phyloP scores from a whole-genome alignment of 2,888 invertebrate genomes.

The Odontocerum albicorne region DNA sequence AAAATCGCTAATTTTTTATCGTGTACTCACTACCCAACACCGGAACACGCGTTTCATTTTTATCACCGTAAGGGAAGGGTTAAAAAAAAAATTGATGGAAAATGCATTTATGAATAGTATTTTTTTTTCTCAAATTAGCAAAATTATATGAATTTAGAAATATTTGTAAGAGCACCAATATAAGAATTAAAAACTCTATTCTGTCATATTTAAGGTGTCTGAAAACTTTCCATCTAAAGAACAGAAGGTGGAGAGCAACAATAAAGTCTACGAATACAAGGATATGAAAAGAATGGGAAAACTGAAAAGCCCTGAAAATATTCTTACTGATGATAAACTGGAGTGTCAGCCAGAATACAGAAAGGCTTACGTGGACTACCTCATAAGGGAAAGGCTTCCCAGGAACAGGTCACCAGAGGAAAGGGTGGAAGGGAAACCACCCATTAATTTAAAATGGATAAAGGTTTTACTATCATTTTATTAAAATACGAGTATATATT shows the following conservation, averaged over 20 bases:
- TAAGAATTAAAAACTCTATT: no score
- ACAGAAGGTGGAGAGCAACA: neutral
- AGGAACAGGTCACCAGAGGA: constrained; percentile 19
- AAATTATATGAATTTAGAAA: no score
- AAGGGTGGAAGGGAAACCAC: constrained; percentile 8
- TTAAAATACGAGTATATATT: neutral
- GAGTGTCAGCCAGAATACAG: constrained; percentile 53
- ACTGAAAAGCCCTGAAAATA: constrained; percentile 22
- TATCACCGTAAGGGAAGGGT: no score
- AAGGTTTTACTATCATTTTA: constrained; percentile 11
- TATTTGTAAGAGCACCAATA: no score
- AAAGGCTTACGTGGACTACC: constrained; percentile 49
- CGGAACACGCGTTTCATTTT: no score
- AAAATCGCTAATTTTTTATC: no score
- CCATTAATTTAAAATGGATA: constrained; percentile 23
- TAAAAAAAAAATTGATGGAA: no score
- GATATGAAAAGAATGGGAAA: neutral
- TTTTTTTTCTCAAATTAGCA: no score
- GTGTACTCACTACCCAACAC: no score
- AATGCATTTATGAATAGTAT: no score
- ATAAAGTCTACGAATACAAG: neutral
- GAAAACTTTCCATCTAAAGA: no score
- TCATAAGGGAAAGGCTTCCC: constrained; percentile 43
- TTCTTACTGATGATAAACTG: constrained; percentile 39
- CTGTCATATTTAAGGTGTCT: no score